Evolutionary conservation across 2,797 vertebrate genomes (phyloP).

Genomic region (Sebastolobus alascanus): DNA sequence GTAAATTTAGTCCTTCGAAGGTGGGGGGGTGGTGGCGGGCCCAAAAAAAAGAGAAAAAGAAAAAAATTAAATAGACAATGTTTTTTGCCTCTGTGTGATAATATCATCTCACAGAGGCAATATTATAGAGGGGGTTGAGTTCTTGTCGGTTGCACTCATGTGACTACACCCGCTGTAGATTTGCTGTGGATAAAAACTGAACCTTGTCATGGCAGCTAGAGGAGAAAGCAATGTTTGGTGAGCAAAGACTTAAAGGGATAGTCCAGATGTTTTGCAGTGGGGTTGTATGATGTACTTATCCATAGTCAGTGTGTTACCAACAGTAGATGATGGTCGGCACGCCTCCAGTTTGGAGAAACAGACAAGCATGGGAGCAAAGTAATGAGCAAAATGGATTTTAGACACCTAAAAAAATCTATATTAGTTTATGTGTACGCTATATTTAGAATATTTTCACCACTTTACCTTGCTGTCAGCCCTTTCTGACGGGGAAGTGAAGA

Average conservation of each 20-base stretch:
- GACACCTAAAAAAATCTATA: not conserved
- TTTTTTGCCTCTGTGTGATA: not conserved
- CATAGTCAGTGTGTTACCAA: not conserved
- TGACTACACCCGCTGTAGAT: not conserved
- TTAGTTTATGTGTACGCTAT: too few relatives aligned
- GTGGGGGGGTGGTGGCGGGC: too few relatives aligned
- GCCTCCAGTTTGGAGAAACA: accelerated
- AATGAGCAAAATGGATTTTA: not conserved
- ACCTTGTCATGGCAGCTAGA: too few relatives aligned
- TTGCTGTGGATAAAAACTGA: not conserved
- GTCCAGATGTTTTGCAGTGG: too few relatives aligned
- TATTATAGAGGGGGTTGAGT: not conserved
- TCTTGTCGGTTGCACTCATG: not conserved
- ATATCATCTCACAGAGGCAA: not conserved
- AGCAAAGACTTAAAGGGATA: not conserved
- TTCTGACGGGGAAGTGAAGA: too few relatives aligned
- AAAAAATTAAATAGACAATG: too few relatives aligned
- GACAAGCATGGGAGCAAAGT: too few relatives aligned
- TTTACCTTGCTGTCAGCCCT: not conserved
- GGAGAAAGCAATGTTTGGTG: not conserved
- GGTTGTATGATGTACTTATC: too few relatives aligned
- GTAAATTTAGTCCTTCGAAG: too few relatives aligned
- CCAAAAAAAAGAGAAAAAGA: too few relatives aligned
- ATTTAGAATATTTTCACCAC: too few relatives aligned
- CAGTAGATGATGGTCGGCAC: too few relatives aligned